Conservation (phyloP, 2,888 invertebrate genomes). For the Andrena fulva region DNA sequence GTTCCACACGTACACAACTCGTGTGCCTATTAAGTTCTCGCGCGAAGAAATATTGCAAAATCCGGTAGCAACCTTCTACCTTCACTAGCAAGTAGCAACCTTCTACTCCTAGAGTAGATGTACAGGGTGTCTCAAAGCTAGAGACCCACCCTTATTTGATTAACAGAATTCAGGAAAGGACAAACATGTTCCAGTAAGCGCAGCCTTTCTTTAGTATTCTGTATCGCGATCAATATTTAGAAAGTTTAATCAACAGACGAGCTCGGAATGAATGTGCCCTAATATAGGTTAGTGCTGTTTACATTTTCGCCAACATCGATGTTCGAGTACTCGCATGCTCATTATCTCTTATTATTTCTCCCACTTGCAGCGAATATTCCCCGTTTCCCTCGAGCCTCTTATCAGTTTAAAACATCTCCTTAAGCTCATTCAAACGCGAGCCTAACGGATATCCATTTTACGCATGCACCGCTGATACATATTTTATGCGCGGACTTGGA, state of each 20-base stretch:
- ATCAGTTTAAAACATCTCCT: neutral
- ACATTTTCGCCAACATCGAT: neutral
- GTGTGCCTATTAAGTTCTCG: neutral
- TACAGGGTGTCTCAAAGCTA: too few species aligned
- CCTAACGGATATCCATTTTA: neutral
- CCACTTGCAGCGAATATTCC: neutral
- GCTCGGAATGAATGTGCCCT: neutral
- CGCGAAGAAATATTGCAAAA: slow-evolving; percentile 18
- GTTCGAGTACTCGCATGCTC: neutral
- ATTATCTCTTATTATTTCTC: neutral
- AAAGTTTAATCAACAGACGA: slow-evolving; percentile 5
- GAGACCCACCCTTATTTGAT: too few species aligned
- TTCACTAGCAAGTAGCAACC: neutral
- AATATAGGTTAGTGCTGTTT: neutral
- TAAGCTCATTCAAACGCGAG: neutral
- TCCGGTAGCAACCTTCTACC: too few species aligned
- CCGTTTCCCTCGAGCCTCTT: neutral
- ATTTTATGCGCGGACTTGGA: neutral
- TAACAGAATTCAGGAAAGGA: neutral
- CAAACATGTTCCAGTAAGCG: neutral
- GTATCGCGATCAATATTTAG: neutral
- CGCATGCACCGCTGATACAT: neutral
- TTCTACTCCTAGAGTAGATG: neutral
- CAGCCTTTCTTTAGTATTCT: too few species aligned
- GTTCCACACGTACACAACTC: neutral